Evolutionary conservation across 2,113 vertebrate genomes (phyloP).

Genomic region (Ceyx melanurus): DNA sequence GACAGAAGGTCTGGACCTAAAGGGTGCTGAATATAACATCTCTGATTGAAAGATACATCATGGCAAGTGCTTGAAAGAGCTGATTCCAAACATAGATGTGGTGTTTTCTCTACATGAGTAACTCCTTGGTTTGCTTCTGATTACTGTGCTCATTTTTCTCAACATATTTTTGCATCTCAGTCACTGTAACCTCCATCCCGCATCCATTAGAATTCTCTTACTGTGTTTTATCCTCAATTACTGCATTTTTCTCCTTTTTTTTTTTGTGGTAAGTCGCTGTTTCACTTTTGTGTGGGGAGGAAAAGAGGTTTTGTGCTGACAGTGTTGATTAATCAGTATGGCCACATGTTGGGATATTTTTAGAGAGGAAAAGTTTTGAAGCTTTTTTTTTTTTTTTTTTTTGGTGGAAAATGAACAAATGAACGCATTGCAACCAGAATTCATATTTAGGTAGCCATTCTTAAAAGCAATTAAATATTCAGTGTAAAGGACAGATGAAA

Average conservation of each 20-base stretch:
- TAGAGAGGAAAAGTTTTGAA: not conserved
- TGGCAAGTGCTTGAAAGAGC: not conserved
- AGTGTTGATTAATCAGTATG: not conserved
- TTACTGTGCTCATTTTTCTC: not conserved
- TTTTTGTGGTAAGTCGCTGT: not conserved
- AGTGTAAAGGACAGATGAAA: not conserved
- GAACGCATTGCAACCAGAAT: not conserved
- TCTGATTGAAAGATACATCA: rapidly evolving
- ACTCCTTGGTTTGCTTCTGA: not conserved
- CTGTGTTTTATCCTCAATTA: not conserved
- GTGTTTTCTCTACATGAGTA: not conserved
- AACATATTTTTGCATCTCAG: not conserved
- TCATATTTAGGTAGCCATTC: not conserved
- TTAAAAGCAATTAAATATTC: not conserved
- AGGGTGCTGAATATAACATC: not conserved
- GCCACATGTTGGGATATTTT: not conserved
- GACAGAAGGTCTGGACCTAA: not conserved
- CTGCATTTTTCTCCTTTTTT: not conserved
- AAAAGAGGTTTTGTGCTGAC: slow-evolving; percentile 35
- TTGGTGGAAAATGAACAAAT: not conserved
- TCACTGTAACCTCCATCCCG: not conserved
- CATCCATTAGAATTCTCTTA: not conserved
- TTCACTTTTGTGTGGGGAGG: slow-evolving; percentile 13
- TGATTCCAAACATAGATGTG: not conserved
- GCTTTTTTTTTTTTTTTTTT: not conserved